These are phyloP conservation scores for Melieria picta DNA, from an alignment of 2,888 invertebrate species.

Conservation along the genomic window DNA sequence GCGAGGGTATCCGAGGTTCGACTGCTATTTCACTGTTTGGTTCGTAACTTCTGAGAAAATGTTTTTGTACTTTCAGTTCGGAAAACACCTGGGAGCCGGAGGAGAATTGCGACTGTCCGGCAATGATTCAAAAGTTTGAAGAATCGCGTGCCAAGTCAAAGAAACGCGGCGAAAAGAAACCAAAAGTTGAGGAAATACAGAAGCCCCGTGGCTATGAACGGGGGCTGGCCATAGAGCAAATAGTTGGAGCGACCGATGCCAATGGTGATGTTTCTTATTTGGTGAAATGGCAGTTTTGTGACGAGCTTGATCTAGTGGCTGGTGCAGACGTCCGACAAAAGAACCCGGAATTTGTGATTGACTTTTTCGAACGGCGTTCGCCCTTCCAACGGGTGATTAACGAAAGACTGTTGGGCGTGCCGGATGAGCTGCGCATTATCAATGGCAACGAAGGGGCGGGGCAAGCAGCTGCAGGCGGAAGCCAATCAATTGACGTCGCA, in stretches of 20 bases:
- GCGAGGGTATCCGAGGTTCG: conserved; percentile 81
- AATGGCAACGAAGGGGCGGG: conserved; percentile 42
- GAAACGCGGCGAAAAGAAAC: conserved; percentile 68
- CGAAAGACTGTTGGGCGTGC: conserved; percentile 57
- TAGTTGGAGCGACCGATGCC: conserved; percentile 90
- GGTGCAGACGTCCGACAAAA: conserved; percentile 72
- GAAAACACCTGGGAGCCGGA: conserved; percentile 98
- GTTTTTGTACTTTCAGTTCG: conserved; percentile 66
- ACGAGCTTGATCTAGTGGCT: conserved; percentile 74
- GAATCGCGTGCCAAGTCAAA: conserved; percentile 71
- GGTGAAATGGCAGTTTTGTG: conserved; percentile 84
- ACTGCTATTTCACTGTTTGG: conserved; percentile 26
- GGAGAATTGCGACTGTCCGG: conserved; percentile 91
- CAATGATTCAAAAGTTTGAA: conserved; percentile 86
- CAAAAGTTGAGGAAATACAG: conserved; percentile 69
- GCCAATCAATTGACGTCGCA: conserved; percentile 4
- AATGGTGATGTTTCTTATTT: conserved; percentile 88
- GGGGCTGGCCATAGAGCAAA: conserved; percentile 83
- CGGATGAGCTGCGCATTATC: conserved; percentile 54
- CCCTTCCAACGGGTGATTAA: conserved; percentile 59
- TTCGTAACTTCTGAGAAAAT: no score
- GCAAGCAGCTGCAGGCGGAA: conserved; percentile 32
- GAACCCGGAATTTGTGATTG: conserved; percentile 73
- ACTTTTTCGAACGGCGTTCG: conserved; percentile 71
- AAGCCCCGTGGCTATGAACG: conserved; percentile 82